Evolutionary conservation across 2,888 invertebrate species (phyloP).

Genomic region (Drosophila neoperkinsi): DNA sequence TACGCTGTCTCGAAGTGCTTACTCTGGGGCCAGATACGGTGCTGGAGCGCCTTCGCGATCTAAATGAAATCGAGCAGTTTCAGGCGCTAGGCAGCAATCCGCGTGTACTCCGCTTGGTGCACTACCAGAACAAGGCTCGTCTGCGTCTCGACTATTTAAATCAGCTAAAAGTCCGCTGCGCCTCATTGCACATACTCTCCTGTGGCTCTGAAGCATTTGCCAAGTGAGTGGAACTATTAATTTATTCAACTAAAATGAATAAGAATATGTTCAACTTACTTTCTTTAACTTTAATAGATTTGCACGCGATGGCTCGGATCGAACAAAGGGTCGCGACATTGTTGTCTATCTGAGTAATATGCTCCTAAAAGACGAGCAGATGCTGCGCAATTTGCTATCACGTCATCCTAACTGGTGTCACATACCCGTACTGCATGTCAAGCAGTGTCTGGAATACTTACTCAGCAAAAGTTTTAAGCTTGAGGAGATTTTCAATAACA

Average conservation of each 20-base stretch:
- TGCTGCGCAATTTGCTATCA: slow-evolving; percentile 84
- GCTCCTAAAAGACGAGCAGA: slow-evolving; percentile 74
- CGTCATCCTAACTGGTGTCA: slow-evolving; percentile 89
- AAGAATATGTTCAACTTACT: not conserved
- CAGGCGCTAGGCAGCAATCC: slow-evolving; percentile 87
- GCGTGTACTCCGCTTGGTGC: slow-evolving; percentile 86
- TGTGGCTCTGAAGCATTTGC: slow-evolving; percentile 84
- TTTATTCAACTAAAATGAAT: not conserved
- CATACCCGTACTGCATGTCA: slow-evolving; percentile 87
- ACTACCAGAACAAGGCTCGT: slow-evolving; percentile 86
- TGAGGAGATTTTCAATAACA: slow-evolving; percentile 87
- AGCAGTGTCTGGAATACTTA: slow-evolving; percentile 87
- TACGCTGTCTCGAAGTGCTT: slow-evolving; percentile 87
- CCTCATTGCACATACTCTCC: slow-evolving; percentile 86
- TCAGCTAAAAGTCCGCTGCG: slow-evolving; percentile 85
- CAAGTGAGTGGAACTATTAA: slow-evolving; percentile 72
- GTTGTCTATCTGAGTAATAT: slow-evolving; percentile 84
- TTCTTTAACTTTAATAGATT: slow-evolving; percentile 82
- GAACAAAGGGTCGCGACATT: slow-evolving; percentile 86
- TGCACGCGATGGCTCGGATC: slow-evolving; percentile 87
- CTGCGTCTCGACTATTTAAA: slow-evolving; percentile 86
- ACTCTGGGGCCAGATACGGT: slow-evolving; percentile 87
- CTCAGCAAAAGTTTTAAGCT: slow-evolving; percentile 85
- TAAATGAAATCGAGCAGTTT: slow-evolving; percentile 87
- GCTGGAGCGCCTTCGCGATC: slow-evolving; percentile 86